These are phyloP conservation scores for Alexandromys oeconomus DNA, from an alignment of 2,797 vertebrate genomes.

Conservation along the genomic window DNA sequence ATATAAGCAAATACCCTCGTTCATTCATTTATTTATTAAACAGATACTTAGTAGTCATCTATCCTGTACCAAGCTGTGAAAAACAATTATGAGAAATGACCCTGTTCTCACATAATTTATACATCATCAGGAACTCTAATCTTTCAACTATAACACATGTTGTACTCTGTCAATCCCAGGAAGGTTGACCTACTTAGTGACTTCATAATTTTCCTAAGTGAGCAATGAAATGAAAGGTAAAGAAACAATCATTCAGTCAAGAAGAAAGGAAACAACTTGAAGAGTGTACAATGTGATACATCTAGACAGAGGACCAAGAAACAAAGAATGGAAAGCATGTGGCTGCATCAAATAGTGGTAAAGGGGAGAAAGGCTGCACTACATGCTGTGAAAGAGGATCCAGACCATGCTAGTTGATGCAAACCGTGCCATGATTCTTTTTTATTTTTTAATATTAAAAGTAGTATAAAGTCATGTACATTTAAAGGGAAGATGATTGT, in stretches of 20 bases:
- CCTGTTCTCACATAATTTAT: background rate
- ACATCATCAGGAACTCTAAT: background rate
- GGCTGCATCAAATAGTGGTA: background rate
- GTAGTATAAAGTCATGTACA: background rate
- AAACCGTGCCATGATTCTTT: too few relatives aligned
- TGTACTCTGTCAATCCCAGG: background rate
- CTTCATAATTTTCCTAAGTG: background rate
- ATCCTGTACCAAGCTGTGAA: slow-evolving; percentile 13
- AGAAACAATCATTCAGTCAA: background rate
- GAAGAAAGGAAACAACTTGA: background rate
- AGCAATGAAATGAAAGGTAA: background rate
- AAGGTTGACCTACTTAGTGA: background rate
- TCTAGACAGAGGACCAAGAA: background rate
- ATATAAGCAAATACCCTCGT: background rate
- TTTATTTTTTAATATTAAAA: background rate
- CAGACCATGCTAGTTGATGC: background rate
- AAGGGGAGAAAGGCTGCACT: background rate
- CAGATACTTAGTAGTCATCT: background rate
- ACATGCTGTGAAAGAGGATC: accelerated
- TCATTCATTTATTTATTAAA: background rate
- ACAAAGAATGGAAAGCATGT: background rate
- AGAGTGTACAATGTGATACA: background rate
- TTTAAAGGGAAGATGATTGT: background rate
- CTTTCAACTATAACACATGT: background rate
- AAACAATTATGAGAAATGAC: background rate